Evolutionary conservation across 2,113 vertebrate genomes (phyloP).

Genomic region (Onychostoma macrolepis): DNA sequence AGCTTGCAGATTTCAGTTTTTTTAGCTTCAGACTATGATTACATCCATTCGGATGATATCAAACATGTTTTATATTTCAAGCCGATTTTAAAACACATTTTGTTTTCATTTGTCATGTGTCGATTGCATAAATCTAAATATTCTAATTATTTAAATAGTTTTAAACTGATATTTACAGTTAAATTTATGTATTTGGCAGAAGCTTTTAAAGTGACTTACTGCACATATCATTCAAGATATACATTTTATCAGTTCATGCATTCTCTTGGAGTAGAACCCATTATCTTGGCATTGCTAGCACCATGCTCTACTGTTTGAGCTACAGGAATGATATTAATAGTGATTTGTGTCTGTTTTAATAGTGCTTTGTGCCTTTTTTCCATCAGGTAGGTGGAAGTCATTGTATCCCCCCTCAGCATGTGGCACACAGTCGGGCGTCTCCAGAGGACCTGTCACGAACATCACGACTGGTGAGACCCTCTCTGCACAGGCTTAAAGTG

Average conservation of each 20-base stretch:
- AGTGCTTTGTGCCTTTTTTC: constrained; percentile 14
- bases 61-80: background rate
- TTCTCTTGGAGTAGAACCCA: background rate
- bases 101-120: too few species aligned
- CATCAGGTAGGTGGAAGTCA: constrained; percentile 58
- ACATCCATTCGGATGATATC: background rate
- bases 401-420: constrained; percentile 58
- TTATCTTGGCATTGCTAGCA: background rate
- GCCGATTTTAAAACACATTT: too few species aligned
- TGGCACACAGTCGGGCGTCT: constrained; percentile 53
- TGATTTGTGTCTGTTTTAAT: background rate
- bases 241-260: background rate
- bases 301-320: background rate
- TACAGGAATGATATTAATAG: background rate
- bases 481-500: background rate
- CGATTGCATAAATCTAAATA: too few species aligned
- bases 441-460: constrained; percentile 74
- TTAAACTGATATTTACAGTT: background rate
- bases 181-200: background rate
- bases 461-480: constrained; percentile 73
- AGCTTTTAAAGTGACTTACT: background rate
- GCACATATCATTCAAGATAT: background rate
- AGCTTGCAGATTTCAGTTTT: background rate
- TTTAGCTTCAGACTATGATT: background rate
- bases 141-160: too few species aligned